Evolutionary conservation across 2,797 vertebrate species (phyloP), one percentile per base, ranked within the genome.

Genomic region (Uromys caudimaculatus): DNA sequence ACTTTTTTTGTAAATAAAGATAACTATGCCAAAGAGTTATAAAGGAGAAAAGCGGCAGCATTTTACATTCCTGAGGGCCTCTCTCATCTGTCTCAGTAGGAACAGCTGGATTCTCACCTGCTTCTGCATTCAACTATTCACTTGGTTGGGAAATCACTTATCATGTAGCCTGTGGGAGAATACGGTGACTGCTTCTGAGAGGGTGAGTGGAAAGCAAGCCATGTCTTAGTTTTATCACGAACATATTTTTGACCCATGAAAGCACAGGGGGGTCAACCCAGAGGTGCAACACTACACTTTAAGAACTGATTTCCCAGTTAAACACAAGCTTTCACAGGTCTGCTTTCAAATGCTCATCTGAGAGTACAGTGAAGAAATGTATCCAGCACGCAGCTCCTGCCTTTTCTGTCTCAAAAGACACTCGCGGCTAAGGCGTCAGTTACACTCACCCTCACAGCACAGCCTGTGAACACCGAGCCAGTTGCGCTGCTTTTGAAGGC

Each of bases 401-500:
- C 64, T 56, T 54, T 41, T 73, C 21, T 2, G 77, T 69, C 52
- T 60, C 90, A 82, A 0, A 78, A 56, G 60, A 86, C 73, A 24
- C 44, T 44, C n/a, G 19, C 29, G 38, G 11, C 7, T 11, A 67
- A 77, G 83, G 44, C 67, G 7, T 6, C 21, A 44, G 14, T 0
- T 9, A 75, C 2, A 93, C 98, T 98, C 98, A 99, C 99, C 99
- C 99, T 97, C 58, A 99, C 98, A 35, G 99, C 99, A 98, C 98
- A 99, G 19, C 99, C 99, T 0, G 99, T 99, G 98, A 99, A 99
- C 86, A 99, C 60, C 6, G 99, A 99, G 69, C 99, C 98, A 0
- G 99, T 99, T 23, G 99, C 98, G 69, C 99, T 99, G 67, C 99
- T 99, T 98, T 98, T 97, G 96, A 99, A 99, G 29, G 97, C 98